Evolutionary conservation across 2,113 vertebrate species (phyloP).

Genomic region (Ardeotis arabs): DNA sequence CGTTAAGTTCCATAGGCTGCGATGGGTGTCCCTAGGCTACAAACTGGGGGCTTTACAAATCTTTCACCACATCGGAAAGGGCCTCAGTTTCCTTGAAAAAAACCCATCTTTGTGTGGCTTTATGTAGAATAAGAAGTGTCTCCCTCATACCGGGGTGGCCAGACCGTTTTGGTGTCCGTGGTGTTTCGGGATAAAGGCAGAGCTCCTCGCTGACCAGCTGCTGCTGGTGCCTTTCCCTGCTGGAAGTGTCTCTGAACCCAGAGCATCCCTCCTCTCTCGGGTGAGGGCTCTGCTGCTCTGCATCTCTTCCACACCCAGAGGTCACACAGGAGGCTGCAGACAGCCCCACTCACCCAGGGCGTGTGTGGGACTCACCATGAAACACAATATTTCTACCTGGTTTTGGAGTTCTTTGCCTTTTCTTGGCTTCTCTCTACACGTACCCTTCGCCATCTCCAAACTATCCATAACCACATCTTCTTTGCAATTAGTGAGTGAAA

Average conservation of each 20-base stretch:
- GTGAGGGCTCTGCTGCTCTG: rapidly evolving
- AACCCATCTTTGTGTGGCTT: neutral
- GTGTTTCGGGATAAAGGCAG: neutral
- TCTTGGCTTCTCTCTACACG: neutral
- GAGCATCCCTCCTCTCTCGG: neutral
- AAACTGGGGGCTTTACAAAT: neutral
- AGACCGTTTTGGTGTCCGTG: rapidly evolving
- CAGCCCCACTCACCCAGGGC: neutral
- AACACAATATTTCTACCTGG: neutral
- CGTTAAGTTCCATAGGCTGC: neutral
- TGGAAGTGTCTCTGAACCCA: neutral
- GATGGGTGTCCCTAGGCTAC: rapidly evolving
- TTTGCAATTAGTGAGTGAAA: neutral
- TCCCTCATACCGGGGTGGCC: rapidly evolving
- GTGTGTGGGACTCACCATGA: rapidly evolving
- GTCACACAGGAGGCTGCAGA: neutral
- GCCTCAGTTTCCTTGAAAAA: neutral
- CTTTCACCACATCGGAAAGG: neutral
- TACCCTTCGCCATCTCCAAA: neutral
- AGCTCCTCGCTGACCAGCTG: neutral
- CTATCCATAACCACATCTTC: neutral
- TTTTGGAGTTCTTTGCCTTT: neutral
- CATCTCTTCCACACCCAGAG: neutral
- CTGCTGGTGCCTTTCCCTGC: too few species aligned
- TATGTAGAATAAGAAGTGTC: rapidly evolving